A percentile compares a stretch with the other conserved stretches of the same genome.
These are phyloP conservation scores for Chamaetylas fuelleborni DNA, from an alignment of 2,113 vertebrate species.

Conservation along the genomic window DNA sequence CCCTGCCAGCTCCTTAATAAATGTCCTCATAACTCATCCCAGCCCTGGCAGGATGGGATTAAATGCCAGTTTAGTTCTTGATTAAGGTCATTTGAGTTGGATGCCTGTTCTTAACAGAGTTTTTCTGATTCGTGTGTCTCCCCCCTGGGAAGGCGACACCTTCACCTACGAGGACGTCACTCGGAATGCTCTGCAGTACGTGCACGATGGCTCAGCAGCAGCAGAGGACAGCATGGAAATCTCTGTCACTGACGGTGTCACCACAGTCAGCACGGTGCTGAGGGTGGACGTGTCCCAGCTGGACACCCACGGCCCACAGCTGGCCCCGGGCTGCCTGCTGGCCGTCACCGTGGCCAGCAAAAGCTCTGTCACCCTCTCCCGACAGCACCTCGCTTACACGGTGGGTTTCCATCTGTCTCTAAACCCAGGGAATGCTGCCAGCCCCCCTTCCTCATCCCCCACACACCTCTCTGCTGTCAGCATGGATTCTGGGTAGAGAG, in stretches of 20 bases:
- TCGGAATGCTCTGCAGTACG: conserved; percentile 81
- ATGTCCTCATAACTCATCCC: neutral
- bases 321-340: conserved; percentile 76
- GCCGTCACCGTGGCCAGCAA: conserved; percentile 81
- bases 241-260: conserved; percentile 86
- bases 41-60: neutral
- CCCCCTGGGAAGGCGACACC: conserved; percentile 80
- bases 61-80: neutral
- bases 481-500: neutral
- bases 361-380: conserved; percentile 80
- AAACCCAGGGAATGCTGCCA: neutral
- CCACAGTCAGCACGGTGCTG: conserved; percentile 76
- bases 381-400: conserved; percentile 84
- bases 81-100: neutral
- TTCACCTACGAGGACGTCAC: conserved; percentile 89
- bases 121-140: neutral
- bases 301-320: conserved; percentile 69
- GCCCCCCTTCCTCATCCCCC: neutral
- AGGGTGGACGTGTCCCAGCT: conserved; percentile 78
- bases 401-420: conserved; percentile 70
- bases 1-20: neutral
- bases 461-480: neutral
- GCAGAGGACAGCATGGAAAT: conserved; percentile 86
- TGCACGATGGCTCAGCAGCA: conserved; percentile 78
- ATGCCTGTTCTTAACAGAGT: neutral